A percentile compares a stretch with the other conserved stretches of the same genome.
Evolutionary conservation across 2,113 vertebrate species (phyloP).

Genomic region (Antechinus flavipes): DNA sequence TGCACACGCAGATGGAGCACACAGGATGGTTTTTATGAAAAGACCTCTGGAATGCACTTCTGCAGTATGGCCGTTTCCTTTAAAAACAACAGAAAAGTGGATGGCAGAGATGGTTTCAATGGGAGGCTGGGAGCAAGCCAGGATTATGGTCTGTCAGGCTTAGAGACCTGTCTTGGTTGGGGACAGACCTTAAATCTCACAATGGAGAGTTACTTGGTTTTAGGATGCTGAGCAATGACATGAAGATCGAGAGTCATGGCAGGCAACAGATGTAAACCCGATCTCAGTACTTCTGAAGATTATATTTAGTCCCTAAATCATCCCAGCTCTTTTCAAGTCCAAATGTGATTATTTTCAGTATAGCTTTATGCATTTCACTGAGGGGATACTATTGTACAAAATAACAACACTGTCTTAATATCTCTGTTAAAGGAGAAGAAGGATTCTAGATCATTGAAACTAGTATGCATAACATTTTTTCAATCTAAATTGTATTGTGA

Average conservation of each 20-base stretch:
- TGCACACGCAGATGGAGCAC: conserved; percentile 85
- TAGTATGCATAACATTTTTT: neutral
- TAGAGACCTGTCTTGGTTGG: conserved; percentile 50
- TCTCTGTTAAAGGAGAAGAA: neutral
- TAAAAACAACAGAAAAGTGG: conserved; percentile 68
- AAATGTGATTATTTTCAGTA: conserved; percentile 12
- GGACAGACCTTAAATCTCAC: conserved; percentile 58
- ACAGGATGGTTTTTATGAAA: conserved; percentile 77
- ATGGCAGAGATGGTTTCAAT: conserved; percentile 80
- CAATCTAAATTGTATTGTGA: neutral
- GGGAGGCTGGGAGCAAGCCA: conserved; percentile 61
- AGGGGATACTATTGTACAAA: neutral
- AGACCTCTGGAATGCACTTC: conserved; percentile 81
- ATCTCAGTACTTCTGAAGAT: conserved; percentile 19
- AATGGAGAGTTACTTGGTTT: conserved; percentile 44
- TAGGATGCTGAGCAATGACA: conserved; percentile 46
- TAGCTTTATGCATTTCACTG: conserved; percentile 8
- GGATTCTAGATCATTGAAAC: conserved; percentile 23
- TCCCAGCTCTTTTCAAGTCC: conserved; percentile 46
- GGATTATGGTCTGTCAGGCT: conserved; percentile 71
- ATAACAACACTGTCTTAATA: neutral
- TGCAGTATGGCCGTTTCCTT: conserved; percentile 76
- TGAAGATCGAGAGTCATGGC: conserved; percentile 25
- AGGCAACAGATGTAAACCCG: conserved; percentile 31
- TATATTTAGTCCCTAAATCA: conserved; percentile 42